phyloP scores from a whole-genome alignment of 2,888 invertebrate species.

The Brachypalpus laphriformis region DNA sequence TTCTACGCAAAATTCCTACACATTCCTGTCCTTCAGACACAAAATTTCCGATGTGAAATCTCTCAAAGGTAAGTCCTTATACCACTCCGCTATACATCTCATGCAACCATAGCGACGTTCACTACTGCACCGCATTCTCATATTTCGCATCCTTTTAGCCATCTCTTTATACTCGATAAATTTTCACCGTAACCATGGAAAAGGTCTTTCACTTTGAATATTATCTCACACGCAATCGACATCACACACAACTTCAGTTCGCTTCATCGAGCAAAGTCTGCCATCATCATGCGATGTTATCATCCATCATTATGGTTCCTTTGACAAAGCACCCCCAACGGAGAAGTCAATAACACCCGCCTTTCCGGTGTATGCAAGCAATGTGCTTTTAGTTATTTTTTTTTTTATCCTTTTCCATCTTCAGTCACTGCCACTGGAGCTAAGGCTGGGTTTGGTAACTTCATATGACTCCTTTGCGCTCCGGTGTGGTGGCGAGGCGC shows the following conservation, averaged over 20 bases:
- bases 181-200: constrained; percentile 22
- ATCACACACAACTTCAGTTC: constrained; percentile 24
- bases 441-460: not conserved
- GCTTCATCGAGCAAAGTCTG: constrained; percentile 45
- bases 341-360: constrained; percentile 47
- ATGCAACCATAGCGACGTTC: not conserved
- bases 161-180: not conserved
- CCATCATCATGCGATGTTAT: constrained; percentile 33
- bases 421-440: not conserved
- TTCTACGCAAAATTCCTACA: not conserved
- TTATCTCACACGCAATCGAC: not conserved
- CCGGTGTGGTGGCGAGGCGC: no score
- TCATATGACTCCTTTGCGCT: constrained; percentile 47
- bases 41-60: not conserved
- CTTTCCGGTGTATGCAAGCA: not conserved
- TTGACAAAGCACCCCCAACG: constrained; percentile 21
- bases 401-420: not conserved
- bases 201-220: constrained; percentile 46
- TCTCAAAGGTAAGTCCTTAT: not conserved
- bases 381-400: constrained; percentile 1
- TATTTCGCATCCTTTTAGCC: not conserved
- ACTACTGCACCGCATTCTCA: not conserved
- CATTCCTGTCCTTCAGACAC: not conserved
- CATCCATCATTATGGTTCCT: constrained; percentile 47
- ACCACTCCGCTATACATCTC: not conserved